These are phyloP conservation scores for Camponotus floridanus DNA, from an alignment of 1,140 invertebrate species.

Conservation along the genomic window DNA sequence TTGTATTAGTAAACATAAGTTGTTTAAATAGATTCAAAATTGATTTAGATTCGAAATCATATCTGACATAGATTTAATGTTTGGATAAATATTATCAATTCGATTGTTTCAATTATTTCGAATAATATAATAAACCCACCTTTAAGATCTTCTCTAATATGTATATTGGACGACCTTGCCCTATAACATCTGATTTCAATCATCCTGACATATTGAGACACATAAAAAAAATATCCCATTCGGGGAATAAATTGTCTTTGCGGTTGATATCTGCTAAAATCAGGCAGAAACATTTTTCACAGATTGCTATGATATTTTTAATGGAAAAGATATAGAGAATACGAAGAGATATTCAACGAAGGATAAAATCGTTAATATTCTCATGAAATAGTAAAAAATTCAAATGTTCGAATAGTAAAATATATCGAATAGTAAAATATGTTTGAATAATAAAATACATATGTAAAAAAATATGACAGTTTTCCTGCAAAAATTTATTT, in stretches of 20 bases:
- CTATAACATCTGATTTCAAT: slow-evolving; percentile 47
- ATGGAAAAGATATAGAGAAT: background rate
- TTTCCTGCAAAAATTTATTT: too few species aligned
- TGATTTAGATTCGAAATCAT: background rate
- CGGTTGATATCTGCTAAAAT: slow-evolving; percentile 47
- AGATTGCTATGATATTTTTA: slow-evolving; percentile 1
- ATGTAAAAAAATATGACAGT: too few species aligned
- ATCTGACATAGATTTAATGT: background rate
- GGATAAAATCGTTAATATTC: background rate
- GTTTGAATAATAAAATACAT: too few species aligned
- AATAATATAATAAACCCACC: slow-evolving; percentile 15
- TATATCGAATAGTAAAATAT: background rate
- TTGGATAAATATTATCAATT: background rate
- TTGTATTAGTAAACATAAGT: background rate
- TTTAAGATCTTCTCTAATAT: background rate
- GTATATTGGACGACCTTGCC: slow-evolving; percentile 7
- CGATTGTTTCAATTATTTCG: background rate
- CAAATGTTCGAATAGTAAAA: background rate
- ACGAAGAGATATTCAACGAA: background rate
- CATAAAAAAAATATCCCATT: background rate
- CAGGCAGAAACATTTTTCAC: slow-evolving; percentile 30
- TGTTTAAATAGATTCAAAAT: slow-evolving; percentile 24
- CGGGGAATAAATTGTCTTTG: slow-evolving; percentile 42
- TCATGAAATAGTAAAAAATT: background rate
- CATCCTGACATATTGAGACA: slow-evolving; percentile 44